Base-by-base conservation (phyloP, 2,113 vertebrate species). In the Alligator mississippiensis region DNA sequence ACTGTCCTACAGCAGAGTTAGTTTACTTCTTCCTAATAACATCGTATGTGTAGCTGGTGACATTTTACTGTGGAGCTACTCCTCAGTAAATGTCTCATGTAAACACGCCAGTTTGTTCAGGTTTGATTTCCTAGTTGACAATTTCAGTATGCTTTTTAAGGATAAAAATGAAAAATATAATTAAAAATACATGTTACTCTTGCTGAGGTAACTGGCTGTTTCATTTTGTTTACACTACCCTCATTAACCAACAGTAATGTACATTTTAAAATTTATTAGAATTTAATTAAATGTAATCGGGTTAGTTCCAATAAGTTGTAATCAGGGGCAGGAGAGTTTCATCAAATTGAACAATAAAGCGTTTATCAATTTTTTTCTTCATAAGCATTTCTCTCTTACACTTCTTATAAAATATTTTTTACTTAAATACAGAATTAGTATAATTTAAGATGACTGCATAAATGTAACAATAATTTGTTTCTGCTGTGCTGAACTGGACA, bases 241-340 rank as follows among this genome's bases (percentile, higher is more conserved):
- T 96, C 38, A 84, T 89, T 93, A 89, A 64, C 66, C 28, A 85
- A 8, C 4, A 12, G 66, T 84, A 70, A 80, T 93, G 82, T 11
- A 64, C 38, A 5, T 80, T 93, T 92, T 77, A 85, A 93, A 94
- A 87, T 94, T 60, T 87, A 85, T 92, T 88, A 88, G 22, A 81
- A 47, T 57, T 89, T 94, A 92, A 88, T 90, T 78, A 94, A 93
- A 87, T 72, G 28, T 92, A 89, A 75, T 82, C 88, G 34, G 11
- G 3, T 79, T 90, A 47, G 57, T 93, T 94, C 78, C 92, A 84
- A 78, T 91, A 72, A 94, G 93, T 90, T 91, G 25, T 59, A 87
- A 54, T 86, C 77, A 92, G 80, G 76, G 82, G 22, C 57, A 90
- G 47, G 57, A 0, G 4, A 93, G 38, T 94, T 92, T 72, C 11